A percentile compares a stretch with the other conserved stretches of the same genome.
Conservation (phyloP, 2,888 invertebrate genomes). For the Phortica magna region DNA sequence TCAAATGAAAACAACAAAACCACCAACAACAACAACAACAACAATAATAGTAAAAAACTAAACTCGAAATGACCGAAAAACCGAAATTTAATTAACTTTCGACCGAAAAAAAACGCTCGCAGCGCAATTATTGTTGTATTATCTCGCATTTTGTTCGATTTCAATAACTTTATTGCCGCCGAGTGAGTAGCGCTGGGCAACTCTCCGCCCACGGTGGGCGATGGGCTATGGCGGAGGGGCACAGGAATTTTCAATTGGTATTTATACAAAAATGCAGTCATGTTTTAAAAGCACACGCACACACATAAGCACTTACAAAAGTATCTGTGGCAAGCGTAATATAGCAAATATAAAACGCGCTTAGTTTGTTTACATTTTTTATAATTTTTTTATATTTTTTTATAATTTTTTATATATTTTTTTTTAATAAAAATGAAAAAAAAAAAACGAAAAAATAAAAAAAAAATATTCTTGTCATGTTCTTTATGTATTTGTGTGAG, state of each 20-base stretch:
- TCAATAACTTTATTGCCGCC: no score
- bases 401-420: neutral
- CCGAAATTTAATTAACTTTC: slow-evolving; percentile 18
- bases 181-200: no score
- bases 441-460: neutral
- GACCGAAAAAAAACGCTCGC: slow-evolving; percentile 4
- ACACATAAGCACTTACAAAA: slow-evolving; percentile 43
- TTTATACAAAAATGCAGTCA: slow-evolving; percentile 30
- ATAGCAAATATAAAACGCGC: slow-evolving; percentile 42
- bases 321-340: neutral
- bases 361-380: slow-evolving; percentile 54
- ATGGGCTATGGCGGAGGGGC: slow-evolving; percentile 35
- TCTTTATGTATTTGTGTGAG: neutral
- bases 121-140: neutral
- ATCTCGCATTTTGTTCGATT: neutral
- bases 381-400: neutral
- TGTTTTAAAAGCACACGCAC: slow-evolving; percentile 36
- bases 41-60: no score
- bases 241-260: slow-evolving; percentile 57
- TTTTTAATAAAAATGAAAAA: neutral
- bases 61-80: neutral
- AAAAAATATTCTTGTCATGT: neutral
- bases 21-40: neutral
- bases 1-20: neutral
- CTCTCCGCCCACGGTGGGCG: no score